Evolutionary conservation across 2,113 vertebrate species (phyloP).

Genomic region (Myotis davidii): DNA sequence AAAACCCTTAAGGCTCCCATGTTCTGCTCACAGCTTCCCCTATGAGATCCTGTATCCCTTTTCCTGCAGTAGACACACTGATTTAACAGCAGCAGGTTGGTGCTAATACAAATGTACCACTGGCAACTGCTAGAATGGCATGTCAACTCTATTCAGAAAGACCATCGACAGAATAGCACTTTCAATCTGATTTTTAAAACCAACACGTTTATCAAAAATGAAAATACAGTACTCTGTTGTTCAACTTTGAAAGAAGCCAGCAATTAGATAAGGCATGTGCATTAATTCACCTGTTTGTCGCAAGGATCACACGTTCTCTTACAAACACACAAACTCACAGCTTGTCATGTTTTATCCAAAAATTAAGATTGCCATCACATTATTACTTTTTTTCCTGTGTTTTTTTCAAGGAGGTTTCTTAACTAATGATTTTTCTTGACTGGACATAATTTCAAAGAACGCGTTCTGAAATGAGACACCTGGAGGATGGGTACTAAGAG

Average conservation of each 20-base stretch:
- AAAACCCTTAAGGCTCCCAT: background rate
- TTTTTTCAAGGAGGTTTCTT: constrained; percentile 82
- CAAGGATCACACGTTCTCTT: constrained; percentile 59
- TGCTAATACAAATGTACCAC: constrained; percentile 31
- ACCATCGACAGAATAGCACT: constrained; percentile 62
- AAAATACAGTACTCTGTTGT: constrained; percentile 64
- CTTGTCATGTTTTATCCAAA: constrained; percentile 73
- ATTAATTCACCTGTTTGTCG: constrained; percentile 80
- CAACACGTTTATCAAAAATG: constrained; percentile 11
- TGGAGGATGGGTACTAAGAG: constrained; percentile 67
- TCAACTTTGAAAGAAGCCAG: constrained; percentile 75
- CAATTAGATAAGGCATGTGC: constrained; percentile 78
- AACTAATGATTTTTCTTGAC: constrained; percentile 78
- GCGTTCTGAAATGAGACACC: constrained; percentile 78
- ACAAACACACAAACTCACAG: constrained; percentile 74
- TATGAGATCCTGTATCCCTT: background rate
- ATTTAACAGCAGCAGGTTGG: background rate
- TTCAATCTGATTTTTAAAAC: constrained; percentile 70
- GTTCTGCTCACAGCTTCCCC: background rate
- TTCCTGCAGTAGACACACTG: background rate
- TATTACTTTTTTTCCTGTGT: constrained; percentile 82
- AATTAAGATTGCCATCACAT: constrained; percentile 90
- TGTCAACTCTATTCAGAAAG: constrained; percentile 70
- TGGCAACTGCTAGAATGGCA: constrained; percentile 33
- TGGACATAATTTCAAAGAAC: constrained; percentile 78